Percentiles rank a stretch among this genome's conserved stretches.
These are phyloP conservation scores for Pseudolycoriella hygida DNA, from an alignment of 2,888 invertebrate species.

Conservation along the genomic window DNA sequence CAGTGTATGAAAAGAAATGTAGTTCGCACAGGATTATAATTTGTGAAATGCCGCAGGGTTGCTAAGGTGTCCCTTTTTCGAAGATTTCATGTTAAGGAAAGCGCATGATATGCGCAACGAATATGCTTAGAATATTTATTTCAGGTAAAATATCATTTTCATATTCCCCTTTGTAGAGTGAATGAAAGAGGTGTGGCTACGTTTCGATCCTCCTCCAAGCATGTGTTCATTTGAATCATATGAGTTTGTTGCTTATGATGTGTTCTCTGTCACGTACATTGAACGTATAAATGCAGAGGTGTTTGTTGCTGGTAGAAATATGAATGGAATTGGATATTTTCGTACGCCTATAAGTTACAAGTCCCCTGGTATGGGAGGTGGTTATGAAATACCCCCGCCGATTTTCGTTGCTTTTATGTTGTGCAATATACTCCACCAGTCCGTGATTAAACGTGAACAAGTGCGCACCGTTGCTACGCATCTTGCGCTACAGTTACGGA, in stretches of 20 bases:
- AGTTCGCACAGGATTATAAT: too few species aligned
- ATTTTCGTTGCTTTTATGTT: constrained; percentile 4
- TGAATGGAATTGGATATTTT: not conserved
- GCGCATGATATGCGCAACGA: too few species aligned
- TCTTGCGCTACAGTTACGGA: constrained; percentile 7
- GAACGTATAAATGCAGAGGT: not conserved
- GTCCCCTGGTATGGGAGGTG: not conserved
- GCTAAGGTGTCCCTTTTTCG: constrained; percentile 1
- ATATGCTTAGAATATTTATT: too few species aligned
- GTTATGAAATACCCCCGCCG: not conserved
- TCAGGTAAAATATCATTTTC: too few species aligned
- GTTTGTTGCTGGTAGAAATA: not conserved
- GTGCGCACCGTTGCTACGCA: constrained; percentile 22
- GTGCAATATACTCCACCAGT: constrained; percentile 17
- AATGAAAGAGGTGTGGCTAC: too few species aligned
- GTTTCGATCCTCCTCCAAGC: too few species aligned
- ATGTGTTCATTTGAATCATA: too few species aligned
- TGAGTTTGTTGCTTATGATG: not conserved
- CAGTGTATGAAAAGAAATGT: too few species aligned
- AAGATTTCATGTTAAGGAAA: not conserved
- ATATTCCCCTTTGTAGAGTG: too few species aligned
- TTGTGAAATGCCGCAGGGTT: constrained; percentile 3
- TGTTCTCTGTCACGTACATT: not conserved
- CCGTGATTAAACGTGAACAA: constrained; percentile 27
- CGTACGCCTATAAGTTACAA: not conserved